A percentile compares a stretch with the other conserved stretches of the same genome.
These are phyloP conservation scores for Scaptomyza cyrtandrae DNA, from an alignment of 2,888 invertebrate genomes.

Conservation along the genomic window DNA sequence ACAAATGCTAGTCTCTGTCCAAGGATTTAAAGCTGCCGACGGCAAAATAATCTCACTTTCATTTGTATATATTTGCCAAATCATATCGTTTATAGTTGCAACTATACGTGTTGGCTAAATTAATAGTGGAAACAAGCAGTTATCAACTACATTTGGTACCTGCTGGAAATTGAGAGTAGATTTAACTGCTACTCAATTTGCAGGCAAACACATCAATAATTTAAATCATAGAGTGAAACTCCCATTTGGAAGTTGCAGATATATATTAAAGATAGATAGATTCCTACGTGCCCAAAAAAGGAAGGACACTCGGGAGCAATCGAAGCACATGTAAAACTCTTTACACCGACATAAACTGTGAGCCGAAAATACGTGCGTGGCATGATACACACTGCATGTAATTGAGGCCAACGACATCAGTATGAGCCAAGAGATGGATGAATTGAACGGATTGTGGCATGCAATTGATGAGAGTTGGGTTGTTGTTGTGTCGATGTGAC, in stretches of 20 bases:
- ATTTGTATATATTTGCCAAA: conserved; percentile 35
- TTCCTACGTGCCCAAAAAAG: conserved; percentile 9
- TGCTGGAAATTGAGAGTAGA: background rate
- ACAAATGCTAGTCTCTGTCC: conserved; percentile 48
- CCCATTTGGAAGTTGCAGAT: conserved; percentile 44
- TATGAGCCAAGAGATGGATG: conserved; percentile 8
- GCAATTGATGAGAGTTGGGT: conserved; percentile 48
- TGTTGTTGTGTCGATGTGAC: conserved; percentile 33
- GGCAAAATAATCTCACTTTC: conserved; percentile 17
- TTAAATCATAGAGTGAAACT: conserved; percentile 44
- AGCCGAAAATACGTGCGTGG: conserved; percentile 68
- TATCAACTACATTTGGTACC: background rate
- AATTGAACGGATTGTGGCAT: conserved; percentile 38
- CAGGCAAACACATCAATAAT: conserved; percentile 57
- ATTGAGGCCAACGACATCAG: conserved; percentile 58
- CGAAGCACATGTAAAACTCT: conserved; percentile 79
- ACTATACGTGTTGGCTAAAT: conserved; percentile 16
- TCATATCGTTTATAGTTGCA: conserved; percentile 6
- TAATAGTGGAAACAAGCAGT: conserved; percentile 15
- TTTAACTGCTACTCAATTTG: conserved; percentile 8
- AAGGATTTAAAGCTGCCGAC: conserved; percentile 9
- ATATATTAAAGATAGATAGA: conserved; percentile 43
- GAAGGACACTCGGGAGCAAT: conserved; percentile 24
- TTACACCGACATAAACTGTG: conserved; percentile 76
- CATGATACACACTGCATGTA: conserved; percentile 69